Evolutionary conservation across 2,888 invertebrate species (phyloP).

Genomic region (Bugula neritina): DNA sequence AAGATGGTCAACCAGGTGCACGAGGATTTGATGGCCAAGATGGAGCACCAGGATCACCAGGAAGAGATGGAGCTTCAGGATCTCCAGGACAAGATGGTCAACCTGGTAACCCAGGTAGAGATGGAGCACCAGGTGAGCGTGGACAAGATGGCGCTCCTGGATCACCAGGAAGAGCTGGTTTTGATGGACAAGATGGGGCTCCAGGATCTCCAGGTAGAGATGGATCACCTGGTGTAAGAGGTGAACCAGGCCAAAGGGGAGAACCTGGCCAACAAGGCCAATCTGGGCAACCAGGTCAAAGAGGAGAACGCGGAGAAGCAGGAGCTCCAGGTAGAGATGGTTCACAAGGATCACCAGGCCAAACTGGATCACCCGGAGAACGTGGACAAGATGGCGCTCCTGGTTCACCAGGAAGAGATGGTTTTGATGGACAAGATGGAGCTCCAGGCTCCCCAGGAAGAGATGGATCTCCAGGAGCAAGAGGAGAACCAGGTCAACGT

Average conservation of each 20-base stretch:
- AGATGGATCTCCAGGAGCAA: conserved; percentile 23
- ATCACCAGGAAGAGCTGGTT: neutral
- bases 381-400: conserved; percentile 26
- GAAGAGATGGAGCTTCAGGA: conserved; percentile 11
- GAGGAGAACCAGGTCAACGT: neutral
- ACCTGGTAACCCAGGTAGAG: neutral
- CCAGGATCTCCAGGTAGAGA: neutral
- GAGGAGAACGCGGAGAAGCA: conserved; percentile 25
- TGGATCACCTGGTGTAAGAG: neutral
- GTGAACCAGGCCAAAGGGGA: neutral
- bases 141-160: neutral
- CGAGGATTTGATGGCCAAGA: neutral
- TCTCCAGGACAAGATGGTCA: conserved; percentile 5
- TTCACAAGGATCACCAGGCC: neutral
- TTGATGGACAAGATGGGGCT: conserved; percentile 1
- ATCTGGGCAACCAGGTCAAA: neutral
- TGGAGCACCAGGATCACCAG: neutral
- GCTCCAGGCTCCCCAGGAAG: conserved; percentile 18
- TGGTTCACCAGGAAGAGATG: conserved; percentile 17
- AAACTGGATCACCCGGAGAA: conserved; percentile 15
- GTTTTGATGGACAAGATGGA: neutral
- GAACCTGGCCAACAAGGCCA: neutral
- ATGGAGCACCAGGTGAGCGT: conserved; percentile 12
- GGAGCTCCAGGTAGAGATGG: neutral
- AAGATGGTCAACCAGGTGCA: neutral